Conservation (phyloP, 2,113 vertebrate genomes). For the Ahaetulla prasina region DNA sequence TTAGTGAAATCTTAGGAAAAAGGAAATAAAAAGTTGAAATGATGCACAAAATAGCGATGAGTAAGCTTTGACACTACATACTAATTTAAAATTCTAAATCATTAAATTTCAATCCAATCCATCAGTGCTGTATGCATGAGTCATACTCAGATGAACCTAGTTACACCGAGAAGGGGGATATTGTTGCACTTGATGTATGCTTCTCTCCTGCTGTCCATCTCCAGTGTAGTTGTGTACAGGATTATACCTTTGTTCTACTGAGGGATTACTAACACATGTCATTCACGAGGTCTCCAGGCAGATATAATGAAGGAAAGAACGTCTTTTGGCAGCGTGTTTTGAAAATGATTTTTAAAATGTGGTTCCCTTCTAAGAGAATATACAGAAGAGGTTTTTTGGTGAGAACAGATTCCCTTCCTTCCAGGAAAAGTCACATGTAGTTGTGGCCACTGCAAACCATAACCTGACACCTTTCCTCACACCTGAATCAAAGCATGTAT, state of each 20-base stretch:
- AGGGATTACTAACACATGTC: background rate
- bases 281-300: background rate
- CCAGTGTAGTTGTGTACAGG: background rate
- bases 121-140: background rate
- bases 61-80: background rate
- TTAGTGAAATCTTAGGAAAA: background rate
- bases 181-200: background rate
- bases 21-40: background rate
- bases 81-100: background rate
- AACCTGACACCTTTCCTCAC: background rate
- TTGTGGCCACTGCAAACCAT: background rate
- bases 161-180: background rate
- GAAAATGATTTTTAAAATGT: background rate
- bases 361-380: background rate
- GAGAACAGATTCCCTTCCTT: background rate
- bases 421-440: background rate
- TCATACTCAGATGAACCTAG: background rate
- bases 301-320: background rate
- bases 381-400: background rate
- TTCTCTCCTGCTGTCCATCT: background rate
- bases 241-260: background rate
- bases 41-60: background rate
- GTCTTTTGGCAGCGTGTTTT: background rate
- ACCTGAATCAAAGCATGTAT: constrained; percentile 37
- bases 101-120: background rate